A percentile compares a stretch with the other conserved stretches of the same genome.
Conservation (phyloP, 1,140 invertebrate genomes). For the Saccostrea glomerata region DNA sequence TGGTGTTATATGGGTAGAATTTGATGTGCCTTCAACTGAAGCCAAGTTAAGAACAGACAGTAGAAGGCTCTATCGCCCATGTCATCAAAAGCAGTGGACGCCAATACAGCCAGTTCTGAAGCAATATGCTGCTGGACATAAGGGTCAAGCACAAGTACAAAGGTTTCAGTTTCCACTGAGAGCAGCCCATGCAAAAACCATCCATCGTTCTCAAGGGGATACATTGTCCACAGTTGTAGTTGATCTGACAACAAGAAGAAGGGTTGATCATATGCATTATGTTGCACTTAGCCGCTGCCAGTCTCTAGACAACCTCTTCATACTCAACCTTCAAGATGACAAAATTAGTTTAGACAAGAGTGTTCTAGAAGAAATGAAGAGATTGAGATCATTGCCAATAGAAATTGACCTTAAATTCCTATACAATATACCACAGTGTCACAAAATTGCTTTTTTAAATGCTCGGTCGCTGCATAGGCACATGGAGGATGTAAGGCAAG, state of each 20-base stretch:
- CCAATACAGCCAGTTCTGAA: conserved; percentile 34
- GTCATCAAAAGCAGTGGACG: conserved; percentile 48
- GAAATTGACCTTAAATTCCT: not conserved
- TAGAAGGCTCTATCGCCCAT: conserved; percentile 22
- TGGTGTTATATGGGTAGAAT: conserved; percentile 45
- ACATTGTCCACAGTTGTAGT: conserved; percentile 45
- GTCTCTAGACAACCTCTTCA: conserved; percentile 40
- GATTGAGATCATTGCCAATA: conserved; percentile 28
- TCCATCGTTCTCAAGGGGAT: conserved; percentile 48
- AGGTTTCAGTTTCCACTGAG: conserved; percentile 48
- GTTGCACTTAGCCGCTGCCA: conserved; percentile 46
- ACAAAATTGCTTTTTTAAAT: too few species aligned
- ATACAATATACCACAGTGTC: conserved; percentile 6
- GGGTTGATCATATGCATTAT: conserved; percentile 53
- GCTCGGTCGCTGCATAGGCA: conserved; percentile 27
- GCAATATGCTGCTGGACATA: conserved; percentile 46
- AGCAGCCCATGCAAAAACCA: conserved; percentile 50
- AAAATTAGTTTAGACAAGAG: conserved; percentile 46
- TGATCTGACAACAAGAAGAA: conserved; percentile 43
- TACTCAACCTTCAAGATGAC: conserved; percentile 48
- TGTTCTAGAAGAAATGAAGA: conserved; percentile 45
- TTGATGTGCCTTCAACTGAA: conserved; percentile 27
- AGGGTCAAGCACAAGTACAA: conserved; percentile 49
- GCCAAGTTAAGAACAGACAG: not conserved
- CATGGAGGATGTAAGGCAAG: conserved; percentile 29